Conservation (phyloP, 1,140 invertebrate genomes). For the Euwallacea similis region DNA sequence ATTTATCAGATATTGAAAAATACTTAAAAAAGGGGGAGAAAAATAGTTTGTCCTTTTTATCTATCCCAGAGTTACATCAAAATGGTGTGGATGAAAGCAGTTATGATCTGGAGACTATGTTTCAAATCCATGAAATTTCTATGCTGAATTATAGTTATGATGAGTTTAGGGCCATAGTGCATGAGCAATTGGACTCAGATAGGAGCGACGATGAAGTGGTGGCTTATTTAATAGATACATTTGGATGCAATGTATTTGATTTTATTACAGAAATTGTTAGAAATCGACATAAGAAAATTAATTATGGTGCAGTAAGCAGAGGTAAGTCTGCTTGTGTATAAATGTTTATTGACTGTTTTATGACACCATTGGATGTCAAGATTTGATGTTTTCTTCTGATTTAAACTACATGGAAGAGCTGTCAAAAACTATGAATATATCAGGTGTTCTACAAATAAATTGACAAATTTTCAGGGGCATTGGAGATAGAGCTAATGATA, state of each 20-base stretch:
- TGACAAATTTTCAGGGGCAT: no score
- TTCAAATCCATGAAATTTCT: constrained; percentile 36
- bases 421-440: no score
- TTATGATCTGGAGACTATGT: constrained; percentile 41
- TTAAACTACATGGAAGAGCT: no score
- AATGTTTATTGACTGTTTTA: no score
- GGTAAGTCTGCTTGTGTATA: neutral
- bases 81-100: constrained; percentile 1
- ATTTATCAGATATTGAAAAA: constrained; percentile 40
- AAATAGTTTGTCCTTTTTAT: constrained; percentile 37
- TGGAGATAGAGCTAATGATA: no score
- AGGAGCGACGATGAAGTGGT: constrained; percentile 75
- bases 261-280: constrained; percentile 78
- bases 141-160: constrained; percentile 40
- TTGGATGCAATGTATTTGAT: constrained; percentile 86
- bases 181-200: constrained; percentile 54
- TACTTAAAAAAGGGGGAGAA: constrained; percentile 23
- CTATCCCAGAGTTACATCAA: constrained; percentile 27
- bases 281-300: constrained; percentile 62
- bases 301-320: constrained; percentile 40
- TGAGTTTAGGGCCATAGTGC: constrained; percentile 41
- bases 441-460: no score
- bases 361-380: no score
- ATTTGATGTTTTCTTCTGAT: no score
- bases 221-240: constrained; percentile 84